These are phyloP conservation scores for Ceratosolen solmsi DNA, from an alignment of 1,140 invertebrate genomes.

Conservation along the genomic window DNA sequence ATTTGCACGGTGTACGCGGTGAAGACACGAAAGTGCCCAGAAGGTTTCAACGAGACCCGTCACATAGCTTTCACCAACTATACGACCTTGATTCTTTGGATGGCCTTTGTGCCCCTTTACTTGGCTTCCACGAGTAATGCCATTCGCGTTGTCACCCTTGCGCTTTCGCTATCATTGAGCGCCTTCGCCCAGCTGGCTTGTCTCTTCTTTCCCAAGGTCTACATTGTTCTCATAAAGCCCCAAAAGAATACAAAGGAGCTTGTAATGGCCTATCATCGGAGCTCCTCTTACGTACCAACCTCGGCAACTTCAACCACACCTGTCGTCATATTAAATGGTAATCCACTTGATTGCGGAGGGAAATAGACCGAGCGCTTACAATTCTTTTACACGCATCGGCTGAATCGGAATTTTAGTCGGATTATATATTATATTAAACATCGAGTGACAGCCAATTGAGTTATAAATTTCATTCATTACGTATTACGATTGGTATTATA, in stretches of 20 bases:
- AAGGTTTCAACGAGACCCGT: constrained; percentile 84
- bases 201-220: constrained; percentile 78
- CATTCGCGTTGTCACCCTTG: constrained; percentile 75
- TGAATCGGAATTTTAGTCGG: too few relatives aligned
- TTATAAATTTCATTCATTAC: too few relatives aligned
- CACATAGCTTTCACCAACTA: constrained; percentile 87
- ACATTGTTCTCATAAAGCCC: constrained; percentile 79
- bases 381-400: too few relatives aligned
- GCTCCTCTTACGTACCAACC: constrained; percentile 52
- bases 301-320: constrained; percentile 23
- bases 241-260: constrained; percentile 80
- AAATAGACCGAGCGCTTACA: not conserved
- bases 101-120: constrained; percentile 83
- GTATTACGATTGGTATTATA: too few relatives aligned
- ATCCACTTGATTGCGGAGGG: not conserved
- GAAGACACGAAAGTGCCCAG: constrained; percentile 84
- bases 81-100: constrained; percentile 84
- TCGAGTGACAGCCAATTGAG: too few relatives aligned
- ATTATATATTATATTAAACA: too few relatives aligned
- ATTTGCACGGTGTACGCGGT: constrained; percentile 84
- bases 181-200: constrained; percentile 74
- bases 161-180: constrained; percentile 75
- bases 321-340: constrained; percentile 32
- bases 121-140: constrained; percentile 72
- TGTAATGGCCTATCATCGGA: constrained; percentile 72